Evolutionary conservation across 2,113 vertebrate species (phyloP).

Genomic region (Dendrocopos noguchii): DNA sequence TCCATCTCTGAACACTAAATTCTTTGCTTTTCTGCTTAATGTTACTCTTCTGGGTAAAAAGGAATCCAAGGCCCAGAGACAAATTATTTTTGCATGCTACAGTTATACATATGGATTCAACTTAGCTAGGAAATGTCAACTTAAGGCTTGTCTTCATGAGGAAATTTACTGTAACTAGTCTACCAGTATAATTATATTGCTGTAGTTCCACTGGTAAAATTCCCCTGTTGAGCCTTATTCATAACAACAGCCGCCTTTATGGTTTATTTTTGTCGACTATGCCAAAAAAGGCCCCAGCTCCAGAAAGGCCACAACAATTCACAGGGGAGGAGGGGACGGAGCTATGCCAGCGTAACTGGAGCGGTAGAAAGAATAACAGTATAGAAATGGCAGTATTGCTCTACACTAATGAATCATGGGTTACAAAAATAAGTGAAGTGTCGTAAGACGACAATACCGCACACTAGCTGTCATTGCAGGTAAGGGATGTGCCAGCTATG

Average conservation of each 20-base stretch:
- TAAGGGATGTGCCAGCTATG: not conserved
- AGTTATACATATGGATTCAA: conserved; percentile 66
- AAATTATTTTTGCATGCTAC: conserved; percentile 23
- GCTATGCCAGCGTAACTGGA: not conserved
- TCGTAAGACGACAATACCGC: not conserved
- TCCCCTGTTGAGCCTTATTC: conserved; percentile 56
- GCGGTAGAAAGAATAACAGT: not conserved
- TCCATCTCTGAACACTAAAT: conserved; percentile 10
- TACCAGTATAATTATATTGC: conserved; percentile 59
- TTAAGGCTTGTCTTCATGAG: conserved; percentile 58
- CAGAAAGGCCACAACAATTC: conserved; percentile 54
- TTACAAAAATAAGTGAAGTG: not conserved
- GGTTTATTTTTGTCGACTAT: conserved; percentile 56
- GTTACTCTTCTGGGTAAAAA: conserved; percentile 45
- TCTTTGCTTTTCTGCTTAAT: conserved; percentile 39
- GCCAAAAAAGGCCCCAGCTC: conserved; percentile 61
- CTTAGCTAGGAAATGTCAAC: conserved; percentile 67
- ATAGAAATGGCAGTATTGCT: not conserved
- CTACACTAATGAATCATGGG: not conserved
- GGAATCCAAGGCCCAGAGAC: conserved; percentile 37
- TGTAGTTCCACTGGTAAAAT: conserved; percentile 49
- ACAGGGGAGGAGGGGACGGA: conserved; percentile 33
- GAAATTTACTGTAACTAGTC: conserved; percentile 60
- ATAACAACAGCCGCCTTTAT: conserved; percentile 54
- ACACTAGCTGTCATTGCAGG: not conserved